Base-by-base conservation (phyloP, 2,888 invertebrate genomes). In the Drosophila algonquin region DNA sequence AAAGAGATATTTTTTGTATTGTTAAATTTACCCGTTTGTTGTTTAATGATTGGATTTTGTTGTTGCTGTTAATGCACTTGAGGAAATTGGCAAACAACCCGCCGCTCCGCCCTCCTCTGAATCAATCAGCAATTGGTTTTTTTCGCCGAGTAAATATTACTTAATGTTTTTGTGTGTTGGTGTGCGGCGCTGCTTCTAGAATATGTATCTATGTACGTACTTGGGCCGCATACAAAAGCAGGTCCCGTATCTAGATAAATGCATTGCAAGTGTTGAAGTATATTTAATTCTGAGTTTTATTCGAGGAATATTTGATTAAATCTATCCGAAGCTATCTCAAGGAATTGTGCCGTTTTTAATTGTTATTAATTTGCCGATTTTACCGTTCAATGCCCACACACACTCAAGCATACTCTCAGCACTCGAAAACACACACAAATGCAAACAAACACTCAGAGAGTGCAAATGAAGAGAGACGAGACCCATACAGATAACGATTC, bases 281-380 rank as follows among this genome's bases (percentile, higher is more conserved):
- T 50, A 44, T 50, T 53, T 24, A 60, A 51, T 65, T 27, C 27
- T 1, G 27, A 27, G 48, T 73, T 72, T 81, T 62, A 62, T 58
- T 62, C 48, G 70, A 71, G 63, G 72, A 77, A 73, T 85, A 82
- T 79, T 86, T 74, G 61, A 75, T 81, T 81, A 77, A 87, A 85
- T 87, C n/a, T n/a, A n/a, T n/a, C 40, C 85, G 81, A 76, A 87
- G 85, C 73, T 75, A 81, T 76, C 27, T 27, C 27, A 7, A 27
- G 65, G 69, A 78, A 72, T 52, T 47, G 27, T 18, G n/a, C 47
- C 51, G 65, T 64, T 80, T 79, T 82, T 75, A 86, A 88, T 88
- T 83, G 83, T 88, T 80, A 74, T 75, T 75, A 88, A 88, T 83
- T 83, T 79, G 80, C 69, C 72, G 68, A 79, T 76, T 76, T 78